Evolutionary conservation across 2,113 vertebrate species (phyloP), one percentile per base, ranked within the genome.

Genomic region (Donacobius atricapilla): DNA sequence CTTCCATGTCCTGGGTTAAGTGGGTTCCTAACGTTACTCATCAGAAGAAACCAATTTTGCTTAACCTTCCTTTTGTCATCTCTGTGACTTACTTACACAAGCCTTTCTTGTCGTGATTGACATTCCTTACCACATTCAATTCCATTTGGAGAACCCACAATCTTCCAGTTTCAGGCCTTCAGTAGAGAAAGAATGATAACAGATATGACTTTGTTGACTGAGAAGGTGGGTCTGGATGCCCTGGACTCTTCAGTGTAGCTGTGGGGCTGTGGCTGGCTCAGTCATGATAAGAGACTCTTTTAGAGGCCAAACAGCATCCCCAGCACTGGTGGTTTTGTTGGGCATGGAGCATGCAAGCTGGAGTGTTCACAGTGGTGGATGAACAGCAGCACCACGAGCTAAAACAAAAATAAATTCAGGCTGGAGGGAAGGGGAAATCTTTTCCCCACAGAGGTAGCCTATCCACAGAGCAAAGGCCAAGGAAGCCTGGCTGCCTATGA

Each of bases 161-260:
- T 51, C 4, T 22, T 83, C 5, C 27, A 56, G 5, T 42, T 7
- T 65, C 23, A 47, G 15, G 8, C 10, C 13, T 65, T 18, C 27
- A 50, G 0, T 4, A 45, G 33, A 45, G 14, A 17, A 85, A 81
- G 4, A 28, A 30, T 45, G 11, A 14, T 10, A 60, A 16, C 15
- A 70, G 40, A 37, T 35, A 42, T 5, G 7, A 83, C 4, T 3
- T 1, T 11, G 13, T 61, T 70, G 30, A 65, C 27, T 51, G 56
- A 42, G 18, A 70, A 45, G 3, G 8, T 13, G 3, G 1, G 4
- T 9, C 33, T 66, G 13, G 10, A n/a, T 27, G 5, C 10, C 18
- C 39, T 63, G 23, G 7, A 8, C 24, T 71, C 5, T 6, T 3
- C 17, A 7, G 10, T 31, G 15, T 14, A 42, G 13, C 30, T 87